phyloP scores from a whole-genome alignment of 1,140 invertebrate genomes.

The Platyscapa corneri region DNA sequence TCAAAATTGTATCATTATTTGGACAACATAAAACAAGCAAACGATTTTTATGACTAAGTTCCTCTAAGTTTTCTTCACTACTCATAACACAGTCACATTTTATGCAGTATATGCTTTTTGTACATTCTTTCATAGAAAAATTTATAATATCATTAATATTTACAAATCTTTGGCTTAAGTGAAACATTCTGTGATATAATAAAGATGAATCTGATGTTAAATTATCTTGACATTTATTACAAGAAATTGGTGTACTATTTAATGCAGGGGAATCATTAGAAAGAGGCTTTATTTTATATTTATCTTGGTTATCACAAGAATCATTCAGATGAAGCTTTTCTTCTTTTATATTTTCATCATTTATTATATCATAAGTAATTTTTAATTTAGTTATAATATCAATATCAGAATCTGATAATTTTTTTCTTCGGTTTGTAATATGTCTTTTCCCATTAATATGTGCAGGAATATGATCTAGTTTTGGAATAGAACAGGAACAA shows the following conservation, averaged over 20 bases:
- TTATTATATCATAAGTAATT: too few relatives aligned
- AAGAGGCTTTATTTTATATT: neutral
- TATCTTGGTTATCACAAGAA: constrained; percentile 11
- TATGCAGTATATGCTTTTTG: constrained; percentile 39
- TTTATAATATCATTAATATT: constrained; percentile 34
- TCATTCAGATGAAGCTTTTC: neutral
- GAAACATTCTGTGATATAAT: constrained; percentile 47
- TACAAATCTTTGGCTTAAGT: constrained; percentile 38
- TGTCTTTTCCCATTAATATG: constrained; percentile 48
- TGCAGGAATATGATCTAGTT: constrained; percentile 23
- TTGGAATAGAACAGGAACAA: constrained; percentile 39
- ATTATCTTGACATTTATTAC: constrained; percentile 29
- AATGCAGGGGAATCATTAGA: neutral
- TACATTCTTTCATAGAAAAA: constrained; percentile 37
- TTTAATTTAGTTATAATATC: too few relatives aligned
- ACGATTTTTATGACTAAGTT: constrained; percentile 26
- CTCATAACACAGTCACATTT: constrained; percentile 31
- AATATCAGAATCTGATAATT: neutral
- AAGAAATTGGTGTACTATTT: constrained; percentile 9
- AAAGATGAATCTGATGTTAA: constrained; percentile 32
- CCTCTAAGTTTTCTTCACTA: constrained; percentile 33
- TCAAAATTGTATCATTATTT: constrained; percentile 27
- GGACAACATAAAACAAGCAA: constrained; percentile 16
- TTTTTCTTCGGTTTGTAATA: constrained; percentile 9
- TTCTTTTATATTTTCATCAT: too few relatives aligned